Evolutionary conservation across 2,797 vertebrate species (phyloP).

Genomic region (Sebastes oblongus): DNA sequence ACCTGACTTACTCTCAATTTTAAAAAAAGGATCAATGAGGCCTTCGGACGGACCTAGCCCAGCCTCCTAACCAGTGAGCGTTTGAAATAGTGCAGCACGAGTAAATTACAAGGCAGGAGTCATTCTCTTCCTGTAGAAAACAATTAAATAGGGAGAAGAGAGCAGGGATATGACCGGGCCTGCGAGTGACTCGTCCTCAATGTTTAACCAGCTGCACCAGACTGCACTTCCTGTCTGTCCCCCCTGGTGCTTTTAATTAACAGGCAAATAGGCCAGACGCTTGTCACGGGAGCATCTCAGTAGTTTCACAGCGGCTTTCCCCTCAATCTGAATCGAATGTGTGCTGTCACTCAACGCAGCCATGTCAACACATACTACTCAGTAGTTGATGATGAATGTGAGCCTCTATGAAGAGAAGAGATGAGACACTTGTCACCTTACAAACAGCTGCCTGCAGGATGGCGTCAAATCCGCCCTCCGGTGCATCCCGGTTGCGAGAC

Average conservation of each 20-base stretch:
- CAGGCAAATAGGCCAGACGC: slow-evolving; percentile 31
- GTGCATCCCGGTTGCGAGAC: slow-evolving; percentile 95
- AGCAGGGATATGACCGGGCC: slow-evolving; percentile 28
- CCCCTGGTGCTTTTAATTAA: slow-evolving; percentile 57
- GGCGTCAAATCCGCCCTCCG: slow-evolving; percentile 95
- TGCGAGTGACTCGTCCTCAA: slow-evolving; percentile 29
- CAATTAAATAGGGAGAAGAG: slow-evolving; percentile 50
- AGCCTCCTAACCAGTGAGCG: slow-evolving; percentile 11
- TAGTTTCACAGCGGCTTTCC: neutral
- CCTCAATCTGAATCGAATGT: neutral
- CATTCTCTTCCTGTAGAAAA: slow-evolving; percentile 59
- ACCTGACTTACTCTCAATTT: neutral
- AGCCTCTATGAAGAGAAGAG: neutral
- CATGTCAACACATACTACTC: neutral
- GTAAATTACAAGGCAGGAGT: slow-evolving; percentile 70
- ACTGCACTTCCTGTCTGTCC: slow-evolving; percentile 56
- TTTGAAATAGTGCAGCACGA: slow-evolving; percentile 29
- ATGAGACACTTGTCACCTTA: slow-evolving; percentile 80
- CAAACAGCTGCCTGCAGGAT: slow-evolving; percentile 96
- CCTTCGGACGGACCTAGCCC: neutral
- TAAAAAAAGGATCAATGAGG: neutral
- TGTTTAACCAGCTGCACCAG: slow-evolving; percentile 69
- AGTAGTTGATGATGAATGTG: neutral
- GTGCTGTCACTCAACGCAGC: neutral
- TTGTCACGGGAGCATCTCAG: slow-evolving; percentile 12